Evolutionary conservation across 35 echinoderm and acorn worm species (phyloP), one percentile per base, ranked within the genome.

Genomic region (Stichopus chloronotus): DNA sequence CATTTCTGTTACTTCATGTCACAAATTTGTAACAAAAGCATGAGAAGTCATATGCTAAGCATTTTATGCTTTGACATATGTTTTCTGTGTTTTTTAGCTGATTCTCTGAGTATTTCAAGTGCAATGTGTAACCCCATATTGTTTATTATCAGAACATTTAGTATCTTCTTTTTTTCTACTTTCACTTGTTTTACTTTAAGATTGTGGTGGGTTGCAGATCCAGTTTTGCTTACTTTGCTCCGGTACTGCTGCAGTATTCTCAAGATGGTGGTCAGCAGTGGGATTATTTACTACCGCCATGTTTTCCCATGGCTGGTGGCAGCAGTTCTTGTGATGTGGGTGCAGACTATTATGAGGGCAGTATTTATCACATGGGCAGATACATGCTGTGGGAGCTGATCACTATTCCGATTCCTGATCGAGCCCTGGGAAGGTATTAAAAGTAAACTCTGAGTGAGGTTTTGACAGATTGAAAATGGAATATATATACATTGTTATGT

Each of bases 351-450:
- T 23, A 90, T 14, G 93, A 95, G 72, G 97, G 95, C 69, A 98
- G 97, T 72, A 88, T 98, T 54, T 98, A 98, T 91, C 97, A 98
- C 88, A 92, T 96, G 91, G 97, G 97, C 14, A 85, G 91, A 83
- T 98, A 94, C 79, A 78, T 53, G 55, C 24, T 80, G 52, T 98
- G 97, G 97, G 93, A 90, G 61, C 88, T 96, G 9, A 78, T 96
- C 53, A 92, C 96, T 0, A 95, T 98, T 76, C 93, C 90, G 17
- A 71, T 96, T 3, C 85, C 93, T n/a, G 86, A 94, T 4, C 30
- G 88, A 24, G 43, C 87, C 4, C 14, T 82, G 53, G 86, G 93
- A 78, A 94, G 86, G 93, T 90, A 82, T 55, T 59, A 78, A 8
- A 88, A 11, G 59, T 43, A 43, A 43, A 43, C 30, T 43, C 30